Base-by-base conservation (phyloP, 1,140 invertebrate genomes). In the Drosophila serrata region DNA sequence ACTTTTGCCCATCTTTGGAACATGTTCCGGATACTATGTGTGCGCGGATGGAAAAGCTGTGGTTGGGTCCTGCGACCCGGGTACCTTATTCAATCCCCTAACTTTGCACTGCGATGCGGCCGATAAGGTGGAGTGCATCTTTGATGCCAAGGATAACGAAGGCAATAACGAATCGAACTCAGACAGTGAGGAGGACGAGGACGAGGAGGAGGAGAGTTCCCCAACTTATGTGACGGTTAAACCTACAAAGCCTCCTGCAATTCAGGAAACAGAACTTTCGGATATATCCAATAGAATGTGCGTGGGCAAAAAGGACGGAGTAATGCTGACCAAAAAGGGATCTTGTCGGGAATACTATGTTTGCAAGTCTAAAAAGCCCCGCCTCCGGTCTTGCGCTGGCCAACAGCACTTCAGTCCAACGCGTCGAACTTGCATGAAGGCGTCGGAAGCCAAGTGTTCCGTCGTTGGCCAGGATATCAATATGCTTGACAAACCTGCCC, bases 1-100 rank as follows among this genome's bases (percentile, higher is more conserved):
- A 12, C 39, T 87, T 2, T 59, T 90, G 24, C 90, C 90, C 4
- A 92, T 91, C 73, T 81, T 81, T 60, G 90, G 90, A 12, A 82
- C 75, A 4, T 92, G 90, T 27, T 73, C 46, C 6, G 82, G 73
- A 24, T 92, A 91, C 31, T 92, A 82, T 48, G 63, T 91, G 17
- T 92, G 90, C 22, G 75, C 82, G 11, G 64, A 87, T 58, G 90
- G 90, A 17, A 79, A 67, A 15, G 90, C 90, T 35, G 69, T 91
- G 19, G 76, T 77, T 9, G 84, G 82, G 19, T 75, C 85, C 17
- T 92, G 90, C 27, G 82, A 79, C 9, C 40, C 45, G 9, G 63
- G 65, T 15, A 80, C 64, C 49, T 59, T 72, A 29, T 92, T 92
- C 22, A 82, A 92, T 67, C 53, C 82, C 0, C 39, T 33, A 6